Conservation (phyloP, 1,140 invertebrate genomes). For the Periplaneta americana region DNA sequence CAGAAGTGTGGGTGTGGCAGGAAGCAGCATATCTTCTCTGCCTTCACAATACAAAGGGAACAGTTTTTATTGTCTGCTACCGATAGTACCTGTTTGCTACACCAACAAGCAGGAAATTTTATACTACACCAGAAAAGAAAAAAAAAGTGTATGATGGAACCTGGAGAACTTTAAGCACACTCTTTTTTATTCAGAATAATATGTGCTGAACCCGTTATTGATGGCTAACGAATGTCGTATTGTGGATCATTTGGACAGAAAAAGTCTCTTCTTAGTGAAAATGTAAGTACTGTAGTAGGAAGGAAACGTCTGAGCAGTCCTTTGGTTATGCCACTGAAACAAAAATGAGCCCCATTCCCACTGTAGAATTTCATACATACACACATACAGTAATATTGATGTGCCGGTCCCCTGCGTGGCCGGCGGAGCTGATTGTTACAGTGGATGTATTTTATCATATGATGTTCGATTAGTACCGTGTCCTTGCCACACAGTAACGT, state of each 20-base stretch:
- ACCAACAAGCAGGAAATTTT: constrained; percentile 4
- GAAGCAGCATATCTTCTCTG: constrained; percentile 7
- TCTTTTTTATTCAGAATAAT: neutral
- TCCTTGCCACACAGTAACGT: constrained; percentile 10
- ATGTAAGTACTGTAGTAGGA: neutral
- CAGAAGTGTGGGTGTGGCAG: neutral
- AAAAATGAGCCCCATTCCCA: neutral
- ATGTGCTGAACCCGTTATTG: constrained; percentile 1
- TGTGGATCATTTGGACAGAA: neutral
- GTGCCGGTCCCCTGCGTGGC: constrained; percentile 1
- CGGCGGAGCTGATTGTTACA: neutral
- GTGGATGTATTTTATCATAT: constrained; percentile 14
- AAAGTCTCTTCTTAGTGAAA: neutral
- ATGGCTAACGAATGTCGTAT: constrained; percentile 6
- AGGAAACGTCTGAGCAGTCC: neutral
- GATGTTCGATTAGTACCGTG: constrained; percentile 1
- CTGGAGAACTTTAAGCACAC: neutral
- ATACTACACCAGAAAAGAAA: constrained; percentile 1
- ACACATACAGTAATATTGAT: constrained; percentile 2
- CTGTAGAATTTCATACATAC: constrained; percentile 14
- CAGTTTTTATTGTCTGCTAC: neutral
- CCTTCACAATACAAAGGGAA: constrained; percentile 6
- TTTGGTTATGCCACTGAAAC: neutral
- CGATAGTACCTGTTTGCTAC: constrained; percentile 4
- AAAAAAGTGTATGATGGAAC: neutral